A percentile compares a stretch with the other conserved stretches of the same genome.
Evolutionary conservation across 2,113 vertebrate species (phyloP).

Genomic region (Mirounga angustirostris): DNA sequence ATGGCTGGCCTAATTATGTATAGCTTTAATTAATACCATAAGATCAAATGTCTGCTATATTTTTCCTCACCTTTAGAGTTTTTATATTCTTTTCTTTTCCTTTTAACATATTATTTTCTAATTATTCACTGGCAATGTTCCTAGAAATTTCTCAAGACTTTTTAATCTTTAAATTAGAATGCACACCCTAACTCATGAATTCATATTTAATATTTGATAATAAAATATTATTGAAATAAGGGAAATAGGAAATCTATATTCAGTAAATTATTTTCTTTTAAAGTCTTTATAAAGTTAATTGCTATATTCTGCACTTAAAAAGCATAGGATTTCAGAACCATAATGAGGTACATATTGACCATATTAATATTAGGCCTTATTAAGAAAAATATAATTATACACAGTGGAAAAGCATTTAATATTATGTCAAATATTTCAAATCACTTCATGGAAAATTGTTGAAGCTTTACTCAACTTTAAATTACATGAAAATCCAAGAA

Average conservation of each 20-base stretch:
- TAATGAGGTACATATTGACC: background rate
- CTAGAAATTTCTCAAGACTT: background rate
- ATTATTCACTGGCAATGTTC: background rate
- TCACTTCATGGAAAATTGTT: constrained; percentile 39
- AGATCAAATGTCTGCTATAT: background rate
- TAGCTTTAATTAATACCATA: background rate
- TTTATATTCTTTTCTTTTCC: background rate
- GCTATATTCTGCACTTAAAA: background rate
- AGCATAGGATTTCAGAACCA: background rate
- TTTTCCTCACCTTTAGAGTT: background rate
- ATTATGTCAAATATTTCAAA: constrained; percentile 40
- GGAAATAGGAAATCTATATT: constrained; percentile 54
- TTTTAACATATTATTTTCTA: background rate
- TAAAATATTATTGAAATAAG: constrained; percentile 45
- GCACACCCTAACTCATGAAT: background rate
- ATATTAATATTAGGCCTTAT: background rate
- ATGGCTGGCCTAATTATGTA: background rate
- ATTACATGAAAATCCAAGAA: constrained; percentile 69
- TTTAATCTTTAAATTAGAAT: background rate
- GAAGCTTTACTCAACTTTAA: constrained; percentile 70
- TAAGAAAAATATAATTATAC: constrained; percentile 40
- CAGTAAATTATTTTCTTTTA: constrained; percentile 47
- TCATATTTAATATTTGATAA: constrained; percentile 41
- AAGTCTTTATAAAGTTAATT: constrained; percentile 25
- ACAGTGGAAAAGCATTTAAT: background rate